Evolutionary conservation across 2,113 vertebrate genomes (phyloP), one percentile per base, ranked within the genome.

Genomic region (Malurus elegans): DNA sequence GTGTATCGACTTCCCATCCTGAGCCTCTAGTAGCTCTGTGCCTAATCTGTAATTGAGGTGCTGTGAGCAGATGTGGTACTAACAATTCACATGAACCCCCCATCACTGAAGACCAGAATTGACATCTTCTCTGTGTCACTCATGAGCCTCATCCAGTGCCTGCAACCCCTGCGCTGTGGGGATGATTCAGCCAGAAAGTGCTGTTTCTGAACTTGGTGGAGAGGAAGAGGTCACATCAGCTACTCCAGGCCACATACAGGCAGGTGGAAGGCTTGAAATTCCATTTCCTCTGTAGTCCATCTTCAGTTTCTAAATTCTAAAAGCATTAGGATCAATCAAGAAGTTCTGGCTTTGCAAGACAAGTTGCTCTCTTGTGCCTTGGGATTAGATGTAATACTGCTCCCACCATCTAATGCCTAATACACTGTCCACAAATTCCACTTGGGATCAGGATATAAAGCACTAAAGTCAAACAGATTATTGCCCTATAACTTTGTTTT

Each of bases 41-140:
- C 75, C 58, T 82, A 32, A 18, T 31, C 32, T 57, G 14, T 62
- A 18, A 8, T 32, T n/a, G 56, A 72, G 48, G 31, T 56, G 36
- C 60, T 31, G 5, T 10, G 19, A 36, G 40, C 36, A 74, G 28
- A 2, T 62, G 28, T 26, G 34, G 42, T n/a, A 10, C 26, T 74
- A 25, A 7, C 5, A 31, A 4, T 24, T 54, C 74, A 28, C 2
- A 11, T 2, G 19, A 45, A 20, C 4, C 20, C 50, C 17, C 44
- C 36, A 19, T 44, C 19, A 38, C 51, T 58, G 48, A 70, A 51
- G 60, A 69, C 0, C 31, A 61, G 65, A 65, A 16, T 48, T 0
- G 2, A 25, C 5, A 38, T 10, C 56, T 79, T 40, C 54, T 38
- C 0, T 0, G 0, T 6, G 32, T n/a, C 42, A 18, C 20, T 10